phyloP scores from a whole-genome alignment of 2,797 vertebrate species.

The Channallabes apus region DNA sequence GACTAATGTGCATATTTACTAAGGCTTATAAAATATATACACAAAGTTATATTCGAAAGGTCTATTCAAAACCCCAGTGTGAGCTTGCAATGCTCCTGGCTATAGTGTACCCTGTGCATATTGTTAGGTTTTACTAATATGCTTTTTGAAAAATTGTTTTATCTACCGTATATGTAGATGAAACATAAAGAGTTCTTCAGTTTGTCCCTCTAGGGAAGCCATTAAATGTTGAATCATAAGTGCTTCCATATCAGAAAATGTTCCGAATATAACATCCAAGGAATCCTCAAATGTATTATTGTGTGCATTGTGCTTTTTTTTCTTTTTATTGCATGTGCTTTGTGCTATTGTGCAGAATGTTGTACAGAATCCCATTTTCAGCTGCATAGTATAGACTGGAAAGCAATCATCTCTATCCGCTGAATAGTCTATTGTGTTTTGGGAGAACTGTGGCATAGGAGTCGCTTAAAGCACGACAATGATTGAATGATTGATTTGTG shows the following conservation, averaged over 20 bases:
- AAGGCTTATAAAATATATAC: too few relatives aligned
- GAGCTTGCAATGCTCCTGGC: background rate
- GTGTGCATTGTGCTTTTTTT: background rate
- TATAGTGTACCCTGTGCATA: background rate
- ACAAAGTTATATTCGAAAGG: too few relatives aligned
- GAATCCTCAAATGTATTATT: background rate
- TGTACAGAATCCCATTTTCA: background rate
- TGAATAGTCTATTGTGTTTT: background rate
- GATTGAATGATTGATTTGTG: background rate
- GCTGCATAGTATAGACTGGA: background rate
- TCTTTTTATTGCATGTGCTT: background rate
- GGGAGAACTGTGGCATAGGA: background rate
- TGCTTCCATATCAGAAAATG: conserved; percentile 5
- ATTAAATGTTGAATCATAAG: background rate
- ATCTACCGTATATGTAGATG: background rate
- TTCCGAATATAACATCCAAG: background rate
- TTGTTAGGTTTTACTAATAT: background rate
- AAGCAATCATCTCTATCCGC: background rate
- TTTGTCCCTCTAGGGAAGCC: background rate
- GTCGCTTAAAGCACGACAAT: background rate
- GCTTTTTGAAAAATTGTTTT: background rate
- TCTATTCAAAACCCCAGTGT: background rate
- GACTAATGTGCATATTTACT: background rate
- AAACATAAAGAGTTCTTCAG: background rate
- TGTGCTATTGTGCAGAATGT: background rate